Percentiles rank a stretch among this genome's conserved stretches.
Conservation (phyloP, 1,140 invertebrate species). For the Euwallacea similis region DNA sequence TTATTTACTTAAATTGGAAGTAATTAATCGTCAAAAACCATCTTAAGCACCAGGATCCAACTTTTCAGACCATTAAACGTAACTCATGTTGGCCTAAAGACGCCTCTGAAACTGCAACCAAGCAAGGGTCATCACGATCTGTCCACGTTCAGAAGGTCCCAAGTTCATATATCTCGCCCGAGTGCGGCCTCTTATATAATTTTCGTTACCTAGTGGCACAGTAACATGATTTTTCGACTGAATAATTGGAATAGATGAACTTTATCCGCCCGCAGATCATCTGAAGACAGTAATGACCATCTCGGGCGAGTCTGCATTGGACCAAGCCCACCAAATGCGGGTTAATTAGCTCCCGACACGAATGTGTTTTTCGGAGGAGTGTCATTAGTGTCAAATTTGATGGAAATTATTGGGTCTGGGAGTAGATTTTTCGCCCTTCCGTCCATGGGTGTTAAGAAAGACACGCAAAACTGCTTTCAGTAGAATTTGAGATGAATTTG, state of each 20-base stretch:
- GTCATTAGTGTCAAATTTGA: not conserved
- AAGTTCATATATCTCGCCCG: constrained; percentile 24
- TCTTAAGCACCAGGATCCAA: no score
- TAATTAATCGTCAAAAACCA: not conserved
- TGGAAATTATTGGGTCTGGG: not conserved
- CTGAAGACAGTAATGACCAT: constrained; percentile 11
- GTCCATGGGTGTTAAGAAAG: no score
- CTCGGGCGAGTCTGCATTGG: not conserved
- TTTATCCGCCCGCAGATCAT: constrained; percentile 18
- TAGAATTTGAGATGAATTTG: no score
- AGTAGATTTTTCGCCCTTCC: no score
- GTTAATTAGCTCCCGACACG: constrained; percentile 17
- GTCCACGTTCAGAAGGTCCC: constrained; percentile 12
- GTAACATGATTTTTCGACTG: constrained; percentile 31
- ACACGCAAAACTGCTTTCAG: no score
- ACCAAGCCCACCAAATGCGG: constrained; percentile 9
- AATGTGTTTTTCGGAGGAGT: not conserved
- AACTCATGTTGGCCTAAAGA: constrained; percentile 1
- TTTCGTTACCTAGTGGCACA: constrained; percentile 36
- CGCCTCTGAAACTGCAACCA: not conserved
- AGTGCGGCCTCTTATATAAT: constrained; percentile 28
- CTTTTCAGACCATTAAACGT: not conserved
- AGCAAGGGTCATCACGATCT: constrained; percentile 31
- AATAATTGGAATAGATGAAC: constrained; percentile 33
- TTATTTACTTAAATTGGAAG: no score